Evolutionary conservation across 2,113 vertebrate genomes (phyloP).

Genomic region (Bufo bufo): DNA sequence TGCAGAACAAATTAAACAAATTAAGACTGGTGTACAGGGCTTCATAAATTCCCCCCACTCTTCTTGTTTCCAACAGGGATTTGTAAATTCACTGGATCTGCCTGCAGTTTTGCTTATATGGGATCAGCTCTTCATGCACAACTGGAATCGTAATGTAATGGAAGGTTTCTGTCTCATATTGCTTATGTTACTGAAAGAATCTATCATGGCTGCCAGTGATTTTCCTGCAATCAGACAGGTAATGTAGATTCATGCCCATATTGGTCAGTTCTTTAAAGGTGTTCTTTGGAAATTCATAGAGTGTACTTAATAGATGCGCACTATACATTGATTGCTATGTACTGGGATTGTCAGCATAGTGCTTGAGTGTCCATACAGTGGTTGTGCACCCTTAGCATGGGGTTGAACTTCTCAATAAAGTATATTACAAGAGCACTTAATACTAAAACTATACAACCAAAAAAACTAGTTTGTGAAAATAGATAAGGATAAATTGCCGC

Average conservation of each 20-base stretch:
- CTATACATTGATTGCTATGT: too few species aligned
- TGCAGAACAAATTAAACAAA: too few species aligned
- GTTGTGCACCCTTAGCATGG: too few species aligned
- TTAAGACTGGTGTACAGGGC: too few species aligned
- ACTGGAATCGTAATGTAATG: slow-evolving; percentile 60
- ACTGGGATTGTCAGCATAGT: too few species aligned
- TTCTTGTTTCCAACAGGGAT: slow-evolving; percentile 55
- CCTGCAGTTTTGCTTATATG: slow-evolving; percentile 62
- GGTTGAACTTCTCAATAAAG: too few species aligned
- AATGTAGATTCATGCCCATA: background rate
- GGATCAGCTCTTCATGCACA: slow-evolving; percentile 63
- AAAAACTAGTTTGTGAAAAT: too few species aligned
- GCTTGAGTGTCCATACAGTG: too few species aligned
- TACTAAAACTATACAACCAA: too few species aligned
- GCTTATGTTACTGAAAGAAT: slow-evolving; percentile 61
- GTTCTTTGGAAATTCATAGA: background rate
- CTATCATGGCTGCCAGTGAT: slow-evolving; percentile 58
- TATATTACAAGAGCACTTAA: too few species aligned
- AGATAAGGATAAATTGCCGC: too few species aligned
- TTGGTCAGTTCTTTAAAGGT: background rate
- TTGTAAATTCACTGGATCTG: slow-evolving; percentile 58
- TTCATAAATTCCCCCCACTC: background rate
- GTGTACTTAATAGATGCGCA: background rate
- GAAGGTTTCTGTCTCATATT: slow-evolving; percentile 60
- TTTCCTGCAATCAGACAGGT: slow-evolving; percentile 60